These are phyloP conservation scores for Cirrhinus mrigala DNA, from an alignment of 2,797 vertebrate genomes.

Conservation along the genomic window DNA sequence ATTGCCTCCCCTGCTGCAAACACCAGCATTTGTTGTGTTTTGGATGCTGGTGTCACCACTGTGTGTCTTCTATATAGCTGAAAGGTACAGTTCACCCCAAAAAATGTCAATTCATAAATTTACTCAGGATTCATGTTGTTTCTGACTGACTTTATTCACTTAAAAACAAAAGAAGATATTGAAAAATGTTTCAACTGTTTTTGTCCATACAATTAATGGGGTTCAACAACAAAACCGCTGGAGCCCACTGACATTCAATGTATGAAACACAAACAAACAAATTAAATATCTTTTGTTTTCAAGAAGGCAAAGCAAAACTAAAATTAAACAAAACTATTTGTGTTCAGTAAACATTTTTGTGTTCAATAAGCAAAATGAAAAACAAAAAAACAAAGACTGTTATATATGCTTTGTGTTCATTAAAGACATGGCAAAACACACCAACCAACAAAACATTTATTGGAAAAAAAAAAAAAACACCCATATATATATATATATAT, in stretches of 20 bases:
- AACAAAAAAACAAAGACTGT: not conserved
- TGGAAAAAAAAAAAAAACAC: no score
- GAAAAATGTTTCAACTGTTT: not conserved
- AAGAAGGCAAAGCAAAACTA: not conserved
- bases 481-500: no score
- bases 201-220: not conserved
- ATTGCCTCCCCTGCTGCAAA: not conserved
- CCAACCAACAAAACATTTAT: not conserved
- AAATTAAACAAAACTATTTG: not conserved
- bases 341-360: no score
- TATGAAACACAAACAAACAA: not conserved
- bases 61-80: not conserved
- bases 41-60: not conserved
- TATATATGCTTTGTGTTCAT: not conserved
- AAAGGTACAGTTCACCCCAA: not conserved
- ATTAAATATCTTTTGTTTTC: not conserved
- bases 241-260: not conserved
- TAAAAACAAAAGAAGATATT: not conserved
- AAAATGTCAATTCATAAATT: not conserved
- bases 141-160: not conserved
- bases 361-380: not conserved
- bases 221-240: not conserved
- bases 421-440: not conserved
- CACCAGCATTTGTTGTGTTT: conserved; percentile 1
- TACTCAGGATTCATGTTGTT: not conserved